phyloP scores from a whole-genome alignment of 37 sponge, comb jelly and placozoan genomes.

The Aplysina aerophoba region DNA sequence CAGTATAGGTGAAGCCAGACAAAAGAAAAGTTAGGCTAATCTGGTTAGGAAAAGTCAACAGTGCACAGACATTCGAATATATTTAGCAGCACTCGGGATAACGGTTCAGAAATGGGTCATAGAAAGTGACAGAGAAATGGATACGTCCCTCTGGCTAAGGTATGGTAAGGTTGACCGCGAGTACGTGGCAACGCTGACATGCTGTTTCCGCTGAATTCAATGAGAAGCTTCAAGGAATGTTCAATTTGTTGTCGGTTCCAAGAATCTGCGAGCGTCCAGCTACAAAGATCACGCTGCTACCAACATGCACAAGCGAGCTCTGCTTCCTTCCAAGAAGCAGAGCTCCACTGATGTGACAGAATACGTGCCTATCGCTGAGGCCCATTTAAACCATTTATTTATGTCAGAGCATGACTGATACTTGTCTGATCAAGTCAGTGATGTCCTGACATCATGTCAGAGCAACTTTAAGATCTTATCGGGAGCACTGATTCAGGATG shows the following conservation, averaged over 20 bases:
- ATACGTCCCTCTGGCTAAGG: conserved; percentile 6
- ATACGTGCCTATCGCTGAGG: conserved; percentile 46
- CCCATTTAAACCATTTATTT: conserved; percentile 8
- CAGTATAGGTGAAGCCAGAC: too few relatives aligned
- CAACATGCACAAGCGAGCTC: conserved; percentile 49
- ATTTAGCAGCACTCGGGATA: too few relatives aligned
- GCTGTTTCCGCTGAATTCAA: conserved; percentile 10
- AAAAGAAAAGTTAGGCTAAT: too few relatives aligned
- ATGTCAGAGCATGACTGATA: too few relatives aligned
- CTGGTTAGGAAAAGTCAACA: too few relatives aligned
- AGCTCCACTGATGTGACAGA: conserved; percentile 12
- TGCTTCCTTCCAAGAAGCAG: conserved; percentile 11
- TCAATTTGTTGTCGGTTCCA: conserved; percentile 52
- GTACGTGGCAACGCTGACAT: background rate
- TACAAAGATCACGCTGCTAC: conserved; percentile 53
- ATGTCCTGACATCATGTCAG: too few relatives aligned
- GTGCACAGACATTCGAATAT: too few relatives aligned
- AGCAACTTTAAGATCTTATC: too few relatives aligned
- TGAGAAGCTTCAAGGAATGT: conserved; percentile 12
- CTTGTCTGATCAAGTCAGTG: too few relatives aligned
- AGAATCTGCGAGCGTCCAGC: conserved; percentile 36
- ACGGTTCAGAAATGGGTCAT: conserved; percentile 2
- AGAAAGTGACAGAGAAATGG: background rate
- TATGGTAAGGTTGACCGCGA: background rate
- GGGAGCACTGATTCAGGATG: too few relatives aligned